phyloP scores from a whole-genome alignment of 2,797 vertebrate species.

The Danio tinwini region DNA sequence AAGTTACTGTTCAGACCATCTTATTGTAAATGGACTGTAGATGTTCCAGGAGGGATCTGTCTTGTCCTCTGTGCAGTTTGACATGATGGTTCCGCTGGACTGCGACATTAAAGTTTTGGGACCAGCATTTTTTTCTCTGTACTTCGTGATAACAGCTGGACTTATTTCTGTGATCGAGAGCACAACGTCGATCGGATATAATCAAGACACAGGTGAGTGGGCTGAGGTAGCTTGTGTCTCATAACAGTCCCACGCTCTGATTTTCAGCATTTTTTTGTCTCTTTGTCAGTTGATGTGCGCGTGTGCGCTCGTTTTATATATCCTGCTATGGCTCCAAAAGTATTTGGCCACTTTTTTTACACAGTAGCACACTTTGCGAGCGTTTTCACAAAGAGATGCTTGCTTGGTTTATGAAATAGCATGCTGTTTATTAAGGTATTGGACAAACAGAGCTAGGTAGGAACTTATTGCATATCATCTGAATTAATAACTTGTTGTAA shows the following conservation, averaged over 20 bases:
- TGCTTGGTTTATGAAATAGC: too few species aligned
- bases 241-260: constrained; percentile 2
- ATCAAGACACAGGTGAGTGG: constrained; percentile 70
- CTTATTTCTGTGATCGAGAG: constrained; percentile 65
- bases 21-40: constrained; percentile 59
- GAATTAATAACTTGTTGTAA: too few species aligned
- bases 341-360: neutral
- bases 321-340: neutral
- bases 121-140: constrained; percentile 61
- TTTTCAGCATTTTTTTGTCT: neutral
- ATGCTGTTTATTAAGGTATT: too few species aligned
- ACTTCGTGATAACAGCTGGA: constrained; percentile 63
- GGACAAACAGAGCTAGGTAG: too few species aligned
- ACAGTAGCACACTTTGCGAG: too few species aligned
- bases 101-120: constrained; percentile 61
- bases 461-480: too few species aligned
- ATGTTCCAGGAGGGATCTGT: constrained; percentile 52
- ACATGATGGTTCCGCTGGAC: constrained; percentile 72
- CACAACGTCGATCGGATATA: constrained; percentile 57
- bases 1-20: constrained; percentile 29
- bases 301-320: neutral
- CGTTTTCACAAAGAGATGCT: too few species aligned
- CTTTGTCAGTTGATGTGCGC: neutral
- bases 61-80: constrained; percentile 57
- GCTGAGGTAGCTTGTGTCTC: neutral